Evolutionary conservation across 92 coral and sea anemone species (phyloP).

Genomic region (Phenganax subtilis): DNA sequence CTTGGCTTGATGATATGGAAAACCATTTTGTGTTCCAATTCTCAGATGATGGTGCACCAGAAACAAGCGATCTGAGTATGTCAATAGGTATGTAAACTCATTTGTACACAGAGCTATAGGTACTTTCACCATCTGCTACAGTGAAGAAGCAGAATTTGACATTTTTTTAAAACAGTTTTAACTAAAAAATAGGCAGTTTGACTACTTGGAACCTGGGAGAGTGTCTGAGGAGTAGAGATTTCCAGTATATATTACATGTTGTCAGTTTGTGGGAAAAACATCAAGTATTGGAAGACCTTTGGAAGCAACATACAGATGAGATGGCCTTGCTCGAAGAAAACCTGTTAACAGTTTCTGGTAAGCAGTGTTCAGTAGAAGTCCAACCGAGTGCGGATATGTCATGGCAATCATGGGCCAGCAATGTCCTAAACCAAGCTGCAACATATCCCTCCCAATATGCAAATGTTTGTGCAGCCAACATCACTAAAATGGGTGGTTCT

Average conservation of each 20-base stretch:
- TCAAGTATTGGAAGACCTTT: constrained; percentile 51
- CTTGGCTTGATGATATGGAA: constrained; percentile 47
- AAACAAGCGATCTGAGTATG: constrained; percentile 53
- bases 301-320: constrained; percentile 62
- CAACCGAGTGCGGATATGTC: not conserved
- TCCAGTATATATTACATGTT: constrained; percentile 50
- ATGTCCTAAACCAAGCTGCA: constrained; percentile 10
- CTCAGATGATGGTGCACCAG: constrained; percentile 48
- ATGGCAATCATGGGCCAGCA: not conserved
- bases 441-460: constrained; percentile 11
- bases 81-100: constrained; percentile 22
- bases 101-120: not conserved
- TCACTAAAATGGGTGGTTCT: constrained; percentile 31
- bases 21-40: constrained; percentile 28
- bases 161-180: too few relatives aligned
- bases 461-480: constrained; percentile 14
- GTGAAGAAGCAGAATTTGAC: too few relatives aligned
- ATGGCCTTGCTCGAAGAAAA: constrained; percentile 66
- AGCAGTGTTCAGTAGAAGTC: constrained; percentile 22
- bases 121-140: not conserved
- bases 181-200: constrained; percentile 15
- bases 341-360: constrained; percentile 35
- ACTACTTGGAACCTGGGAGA: constrained; percentile 51
- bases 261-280: constrained; percentile 56
- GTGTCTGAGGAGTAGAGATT: constrained; percentile 47